Percentiles rank a stretch among this genome's conserved stretches.
Evolutionary conservation across 1,140 invertebrate genomes (phyloP).

Genomic region (Zelostemma sp.): DNA sequence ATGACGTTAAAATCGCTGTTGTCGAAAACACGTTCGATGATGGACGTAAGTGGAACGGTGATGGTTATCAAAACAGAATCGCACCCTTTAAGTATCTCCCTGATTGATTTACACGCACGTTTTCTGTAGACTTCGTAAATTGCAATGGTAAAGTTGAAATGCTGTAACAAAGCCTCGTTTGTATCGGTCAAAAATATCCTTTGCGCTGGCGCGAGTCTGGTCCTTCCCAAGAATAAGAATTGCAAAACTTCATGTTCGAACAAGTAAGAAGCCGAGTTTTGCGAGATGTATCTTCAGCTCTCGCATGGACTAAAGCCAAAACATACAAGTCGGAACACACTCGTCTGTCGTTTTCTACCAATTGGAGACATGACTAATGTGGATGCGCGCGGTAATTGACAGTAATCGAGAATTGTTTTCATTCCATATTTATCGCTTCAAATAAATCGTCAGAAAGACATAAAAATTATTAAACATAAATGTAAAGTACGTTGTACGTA

Average conservation of each 20-base stretch:
- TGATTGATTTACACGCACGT: slow-evolving; percentile 19
- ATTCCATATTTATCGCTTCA: too few species aligned
- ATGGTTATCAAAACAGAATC: too few species aligned
- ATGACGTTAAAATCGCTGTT: too few species aligned
- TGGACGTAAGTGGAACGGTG: too few species aligned
- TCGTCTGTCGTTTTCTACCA: slow-evolving; percentile 38
- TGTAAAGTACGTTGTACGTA: too few species aligned
- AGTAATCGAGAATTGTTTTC: slow-evolving; percentile 38
- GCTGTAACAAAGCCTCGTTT: background rate
- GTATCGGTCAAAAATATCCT: slow-evolving; percentile 18
- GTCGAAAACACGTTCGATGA: too few species aligned
- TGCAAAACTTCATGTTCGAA: slow-evolving; percentile 20
- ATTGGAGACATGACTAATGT: slow-evolving; percentile 30
- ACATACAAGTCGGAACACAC: slow-evolving; percentile 33
- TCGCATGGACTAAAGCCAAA: slow-evolving; percentile 30
- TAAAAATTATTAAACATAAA: too few species aligned
- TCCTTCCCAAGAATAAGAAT: slow-evolving; percentile 6
- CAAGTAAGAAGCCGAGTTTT: slow-evolving; percentile 4
- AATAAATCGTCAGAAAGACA: too few species aligned
- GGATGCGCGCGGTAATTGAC: slow-evolving; percentile 30
- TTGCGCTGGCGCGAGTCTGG: background rate
- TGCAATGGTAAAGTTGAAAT: slow-evolving; percentile 13
- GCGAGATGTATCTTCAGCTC: slow-evolving; percentile 13
- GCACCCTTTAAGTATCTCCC: too few species aligned
- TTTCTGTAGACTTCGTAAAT: background rate